Percentiles rank a stretch among this genome's conserved stretches.
phyloP scores from a whole-genome alignment of 2,797 vertebrate species.

The Remorina albescens region DNA sequence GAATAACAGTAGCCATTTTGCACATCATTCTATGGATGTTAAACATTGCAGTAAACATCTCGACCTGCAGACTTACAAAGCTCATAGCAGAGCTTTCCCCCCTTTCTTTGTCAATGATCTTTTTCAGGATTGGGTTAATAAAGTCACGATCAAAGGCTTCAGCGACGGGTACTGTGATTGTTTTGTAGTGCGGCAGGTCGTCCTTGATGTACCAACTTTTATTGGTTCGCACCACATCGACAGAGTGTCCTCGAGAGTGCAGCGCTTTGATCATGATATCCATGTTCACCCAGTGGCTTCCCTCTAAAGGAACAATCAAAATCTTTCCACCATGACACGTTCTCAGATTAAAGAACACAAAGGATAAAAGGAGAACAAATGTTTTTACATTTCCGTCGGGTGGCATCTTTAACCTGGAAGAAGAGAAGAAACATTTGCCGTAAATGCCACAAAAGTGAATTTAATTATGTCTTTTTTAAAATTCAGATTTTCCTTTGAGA shows the following conservation, averaged over 20 bases:
- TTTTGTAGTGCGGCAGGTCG: conserved; percentile 36
- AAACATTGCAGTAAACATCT: conserved; percentile 59
- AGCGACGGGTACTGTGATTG: conserved; percentile 27
- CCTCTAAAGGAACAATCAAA: conserved; percentile 69
- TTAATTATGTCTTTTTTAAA: not conserved
- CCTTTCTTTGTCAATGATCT: conserved; percentile 28
- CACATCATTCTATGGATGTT: conserved; percentile 53
- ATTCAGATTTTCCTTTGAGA: not conserved
- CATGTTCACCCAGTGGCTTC: conserved; percentile 83
- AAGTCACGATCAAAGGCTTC: conserved; percentile 65
- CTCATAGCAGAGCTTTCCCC: conserved; percentile 44
- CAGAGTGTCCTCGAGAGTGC: conserved; percentile 61
- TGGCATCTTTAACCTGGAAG: conserved; percentile 52
- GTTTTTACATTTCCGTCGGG: not conserved
- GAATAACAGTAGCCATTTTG: conserved; percentile 56
- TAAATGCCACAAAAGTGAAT: not conserved
- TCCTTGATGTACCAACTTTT: conserved; percentile 69
- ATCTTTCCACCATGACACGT: conserved; percentile 47
- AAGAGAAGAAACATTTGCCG: not conserved
- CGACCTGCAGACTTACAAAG: conserved; percentile 51
- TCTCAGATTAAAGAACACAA: conserved; percentile 31
- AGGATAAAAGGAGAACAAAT: conserved; percentile 28
- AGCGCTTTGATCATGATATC: conserved; percentile 69
- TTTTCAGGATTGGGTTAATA: conserved; percentile 44
- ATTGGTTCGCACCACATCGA: conserved; percentile 62